Evolutionary conservation across 2,888 invertebrate genomes (phyloP), one percentile per base, ranked within the genome.

Genomic region (Sarcophaga variegata): DNA sequence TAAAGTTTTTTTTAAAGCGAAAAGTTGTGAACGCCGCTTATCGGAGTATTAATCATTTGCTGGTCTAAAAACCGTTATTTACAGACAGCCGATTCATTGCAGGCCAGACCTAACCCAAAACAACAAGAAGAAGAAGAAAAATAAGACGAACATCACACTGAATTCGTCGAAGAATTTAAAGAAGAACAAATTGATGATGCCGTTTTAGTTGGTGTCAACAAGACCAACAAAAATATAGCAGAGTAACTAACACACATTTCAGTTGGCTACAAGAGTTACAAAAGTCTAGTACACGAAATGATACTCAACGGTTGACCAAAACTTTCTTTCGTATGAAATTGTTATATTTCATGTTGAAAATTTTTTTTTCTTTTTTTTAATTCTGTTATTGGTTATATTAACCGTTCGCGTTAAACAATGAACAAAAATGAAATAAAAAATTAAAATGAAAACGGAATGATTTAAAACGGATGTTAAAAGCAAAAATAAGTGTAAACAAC

Each of bases 231-330:
- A 63, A 60, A 60, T n/a, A 76, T 22, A 84, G 59, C 37, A 66
- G 54, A 54, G 62, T 70, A 84, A 84, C 84, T 70, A 84, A 84
- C 84, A 84, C 75, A 84, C 71, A 80, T 85, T 72, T 70, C n/a
- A 85, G 84, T 85, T 85, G 80, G 59, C 76, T 81, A 81, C 71
- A 85, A 85, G 71, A 71, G 66, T 71, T 66, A 49, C 54, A 81
- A 60, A 72, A 47, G 62, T 71, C 49, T 76, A 80, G 76, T 81
- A 76, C 71, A 66, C 59, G 22, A 49, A 37, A 62, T 77, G 64
- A 17, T 67, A 71, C 62, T 60, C 49, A 45, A 77, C 84, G 84
- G 76, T 77, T 85, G 49, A 62, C 37, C 37, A 37, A 70, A 60
- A 25, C 37, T 20, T 67, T 49, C 37, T 71, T 76, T 64, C 80